Evolutionary conservation across 2,113 vertebrate genomes (phyloP), one percentile per base, ranked within the genome.

Genomic region (Labeo catla): DNA sequence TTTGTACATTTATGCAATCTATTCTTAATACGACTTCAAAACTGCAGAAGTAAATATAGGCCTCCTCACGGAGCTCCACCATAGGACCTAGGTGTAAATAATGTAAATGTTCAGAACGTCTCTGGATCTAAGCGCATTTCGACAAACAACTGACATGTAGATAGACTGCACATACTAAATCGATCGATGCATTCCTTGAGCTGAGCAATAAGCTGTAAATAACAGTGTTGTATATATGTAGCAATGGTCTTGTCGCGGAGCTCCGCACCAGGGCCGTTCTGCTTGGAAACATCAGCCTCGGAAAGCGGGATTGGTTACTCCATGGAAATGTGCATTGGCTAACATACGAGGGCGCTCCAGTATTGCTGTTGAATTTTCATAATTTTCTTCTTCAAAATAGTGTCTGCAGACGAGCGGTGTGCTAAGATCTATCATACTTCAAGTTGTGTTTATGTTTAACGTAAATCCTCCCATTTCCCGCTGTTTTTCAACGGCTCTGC

Each of bases 1-100:
- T 28, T 21, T 49, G 23, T 19, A 68, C 52, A 70, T 21, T 52
- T 52, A 1, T 7, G 19, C 59, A 88, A 63, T 87, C 74, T 21
- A 21, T 43, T 7, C 57, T 65, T 16, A 84, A 45, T 61, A 21
- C 12, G 81, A 91, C 88, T 94, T 94, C 89, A 76, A 87, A 92
- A 93, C 82, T 89, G 91, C 89, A 81, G 21, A 91, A 91, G 83
- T 91, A 87, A 88, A 89, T 78, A 81, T 92, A 89, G 94, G 94
- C 94, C 93, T 95, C 94, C 94, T 86, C 90, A 83, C 91, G 94
- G 94, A 96, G 95, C 95, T 96, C 93, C 94, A 89, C 91, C 93
- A 92, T 54, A 90, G 95, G 95, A 92, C 94, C 95, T 89, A 94
- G 91, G 73, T 90, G 52, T 90, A 86, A 88, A 87, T 49, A 90